These are phyloP conservation scores for Kudoa iwatai DNA, from an alignment of 30 jellyfish, hydroid and myxozoan species.

Conservation along the genomic window DNA sequence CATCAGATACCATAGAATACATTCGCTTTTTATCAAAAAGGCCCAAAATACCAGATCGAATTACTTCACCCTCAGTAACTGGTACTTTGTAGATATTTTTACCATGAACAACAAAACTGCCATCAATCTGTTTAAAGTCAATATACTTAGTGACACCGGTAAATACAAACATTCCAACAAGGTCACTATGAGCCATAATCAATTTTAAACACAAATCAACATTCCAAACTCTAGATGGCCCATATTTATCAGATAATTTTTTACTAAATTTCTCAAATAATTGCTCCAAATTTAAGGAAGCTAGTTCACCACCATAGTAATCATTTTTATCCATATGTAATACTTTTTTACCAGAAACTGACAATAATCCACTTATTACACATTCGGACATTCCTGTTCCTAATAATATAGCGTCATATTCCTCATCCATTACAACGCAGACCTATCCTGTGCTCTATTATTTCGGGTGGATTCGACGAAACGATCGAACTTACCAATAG, in stretches of 20 bases:
- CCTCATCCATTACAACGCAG: slow-evolving; percentile 93
- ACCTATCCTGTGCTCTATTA: no score
- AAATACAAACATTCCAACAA: slow-evolving; percentile 23
- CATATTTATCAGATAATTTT: slow-evolving; percentile 22
- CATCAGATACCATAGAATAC: slow-evolving; percentile 24
- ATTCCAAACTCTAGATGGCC: slow-evolving; percentile 79
- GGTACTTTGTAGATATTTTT: slow-evolving; percentile 76
- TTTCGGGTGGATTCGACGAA: no score
- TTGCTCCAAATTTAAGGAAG: slow-evolving; percentile 42
- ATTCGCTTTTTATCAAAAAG: slow-evolving; percentile 56
- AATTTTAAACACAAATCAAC: slow-evolving; percentile 65
- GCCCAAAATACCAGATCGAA: slow-evolving; percentile 72
- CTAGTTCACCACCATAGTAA: slow-evolving; percentile 88
- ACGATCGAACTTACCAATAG: no score
- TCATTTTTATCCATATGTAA: slow-evolving; percentile 83
- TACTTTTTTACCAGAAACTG: slow-evolving; percentile 69
- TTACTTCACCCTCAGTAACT: slow-evolving; percentile 65
- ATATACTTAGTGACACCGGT: slow-evolving; percentile 76
- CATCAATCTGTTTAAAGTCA: slow-evolving; percentile 70
- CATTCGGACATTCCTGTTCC: slow-evolving; percentile 96
- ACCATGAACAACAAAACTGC: slow-evolving; percentile 53
- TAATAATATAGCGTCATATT: slow-evolving; percentile 42
- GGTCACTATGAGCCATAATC: slow-evolving; percentile 79
- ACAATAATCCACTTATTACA: slow-evolving; percentile 60
- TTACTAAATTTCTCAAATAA: slow-evolving; percentile 27